Conservation (phyloP, 2,888 invertebrate species). For the Agrochola litura region DNA sequence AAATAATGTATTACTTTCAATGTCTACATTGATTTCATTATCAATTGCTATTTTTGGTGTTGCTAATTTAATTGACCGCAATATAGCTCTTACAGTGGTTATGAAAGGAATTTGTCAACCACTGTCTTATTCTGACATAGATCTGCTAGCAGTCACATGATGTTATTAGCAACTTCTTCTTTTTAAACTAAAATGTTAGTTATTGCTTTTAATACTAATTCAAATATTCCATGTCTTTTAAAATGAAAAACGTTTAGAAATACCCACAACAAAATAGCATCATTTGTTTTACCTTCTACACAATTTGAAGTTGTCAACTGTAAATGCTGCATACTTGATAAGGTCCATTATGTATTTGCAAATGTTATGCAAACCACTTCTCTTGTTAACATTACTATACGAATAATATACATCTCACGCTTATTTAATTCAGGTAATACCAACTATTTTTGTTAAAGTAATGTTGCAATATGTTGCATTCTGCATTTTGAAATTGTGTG, state of each 20-base stretch:
- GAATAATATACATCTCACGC: conserved; percentile 41
- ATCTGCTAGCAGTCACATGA: not conserved
- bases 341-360: conserved; percentile 18
- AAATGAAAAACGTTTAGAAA: not conserved
- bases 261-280: not conserved
- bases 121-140: not conserved
- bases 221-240: not conserved
- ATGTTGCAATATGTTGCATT: conserved; percentile 45
- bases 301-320: not conserved
- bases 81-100: conserved; percentile 6
- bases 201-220: not conserved
- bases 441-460: conserved; percentile 30
- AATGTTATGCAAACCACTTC: conserved; percentile 49
- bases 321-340: not conserved
- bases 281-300: not conserved
- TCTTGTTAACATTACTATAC: conserved; percentile 31
- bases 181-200: not conserved
- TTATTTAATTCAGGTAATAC: conserved; percentile 42
- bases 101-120: conserved; percentile 10
- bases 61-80: conserved; percentile 39
- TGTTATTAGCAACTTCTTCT: not conserved
- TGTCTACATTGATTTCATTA: conserved; percentile 15
- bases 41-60: conserved; percentile 13
- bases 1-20: conserved; percentile 5
- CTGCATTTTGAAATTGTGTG: conserved; percentile 37